phyloP scores from a whole-genome alignment of 2,797 vertebrate genomes.

The Scomberomorus guttatus region DNA sequence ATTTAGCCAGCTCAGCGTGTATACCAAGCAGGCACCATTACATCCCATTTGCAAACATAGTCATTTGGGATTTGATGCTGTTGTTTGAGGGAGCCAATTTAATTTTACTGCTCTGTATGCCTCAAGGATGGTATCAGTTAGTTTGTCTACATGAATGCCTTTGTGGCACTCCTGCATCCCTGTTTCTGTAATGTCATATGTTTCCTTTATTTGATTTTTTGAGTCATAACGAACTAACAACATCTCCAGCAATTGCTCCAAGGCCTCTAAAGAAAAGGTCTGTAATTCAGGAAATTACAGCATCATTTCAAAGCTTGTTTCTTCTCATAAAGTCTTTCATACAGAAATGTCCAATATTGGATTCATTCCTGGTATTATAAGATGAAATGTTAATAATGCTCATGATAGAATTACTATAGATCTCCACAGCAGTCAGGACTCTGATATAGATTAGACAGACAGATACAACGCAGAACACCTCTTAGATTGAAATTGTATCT shows the following conservation, averaged over 20 bases:
- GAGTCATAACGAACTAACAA: conserved; percentile 32
- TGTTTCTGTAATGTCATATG: conserved; percentile 28
- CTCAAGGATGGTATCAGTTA: conserved; percentile 59
- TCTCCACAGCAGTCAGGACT: conserved; percentile 1
- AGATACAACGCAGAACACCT: neutral
- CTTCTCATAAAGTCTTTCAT: neutral
- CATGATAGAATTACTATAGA: conserved; percentile 21
- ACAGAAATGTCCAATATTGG: conserved; percentile 3
- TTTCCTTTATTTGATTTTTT: conserved; percentile 13
- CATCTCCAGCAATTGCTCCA: conserved; percentile 11
- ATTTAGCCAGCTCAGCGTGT: conserved; percentile 64
- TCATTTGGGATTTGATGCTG: conserved; percentile 52
- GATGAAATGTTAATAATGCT: conserved; percentile 22
- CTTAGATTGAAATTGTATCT: conserved; percentile 5
- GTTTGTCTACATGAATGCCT: conserved; percentile 42
- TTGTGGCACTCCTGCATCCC: conserved; percentile 23
- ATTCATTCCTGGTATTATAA: conserved; percentile 9
- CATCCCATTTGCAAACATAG: conserved; percentile 68
- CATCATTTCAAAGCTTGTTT: conserved; percentile 4
- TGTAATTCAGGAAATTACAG: too few relatives aligned
- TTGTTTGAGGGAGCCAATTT: conserved; percentile 63
- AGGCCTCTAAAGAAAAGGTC: conserved; percentile 20
- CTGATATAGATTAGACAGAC: conserved; percentile 17
- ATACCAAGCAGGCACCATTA: conserved; percentile 61
- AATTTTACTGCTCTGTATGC: conserved; percentile 63